Percentiles rank a stretch among this genome's conserved stretches.
Conservation (phyloP, 2,888 invertebrate genomes). For the Drosophila formosana region DNA sequence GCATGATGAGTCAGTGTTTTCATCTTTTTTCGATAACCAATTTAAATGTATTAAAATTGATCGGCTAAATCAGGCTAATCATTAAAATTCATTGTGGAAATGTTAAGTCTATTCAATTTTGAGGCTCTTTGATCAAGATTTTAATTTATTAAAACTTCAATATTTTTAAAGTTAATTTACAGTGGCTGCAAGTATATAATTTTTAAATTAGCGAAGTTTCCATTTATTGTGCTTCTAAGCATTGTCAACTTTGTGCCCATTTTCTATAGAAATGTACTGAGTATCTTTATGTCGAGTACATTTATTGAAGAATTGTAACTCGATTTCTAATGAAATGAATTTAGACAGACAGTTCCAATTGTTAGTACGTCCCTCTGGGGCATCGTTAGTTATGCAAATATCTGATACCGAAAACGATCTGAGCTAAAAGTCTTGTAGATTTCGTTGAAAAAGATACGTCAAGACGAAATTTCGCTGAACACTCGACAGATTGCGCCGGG, state of each 20-base stretch:
- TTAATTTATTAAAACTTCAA: background rate
- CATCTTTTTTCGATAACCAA: background rate
- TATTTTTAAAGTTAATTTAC: background rate
- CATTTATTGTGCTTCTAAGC: no score
- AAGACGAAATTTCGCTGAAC: conserved; percentile 11
- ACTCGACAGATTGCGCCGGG: background rate
- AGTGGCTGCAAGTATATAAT: no score
- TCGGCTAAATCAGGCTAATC: background rate
- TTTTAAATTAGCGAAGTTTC: no score
- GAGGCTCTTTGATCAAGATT: no score
- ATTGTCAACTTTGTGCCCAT: background rate
- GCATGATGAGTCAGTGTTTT: conserved; percentile 25
- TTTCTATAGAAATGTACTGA: background rate
- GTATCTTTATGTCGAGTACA: background rate
- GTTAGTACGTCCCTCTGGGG: background rate
- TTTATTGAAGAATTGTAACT: background rate
- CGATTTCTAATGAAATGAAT: background rate
- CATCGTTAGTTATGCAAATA: conserved; percentile 15
- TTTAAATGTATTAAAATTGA: conserved; percentile 5
- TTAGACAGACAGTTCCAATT: background rate
- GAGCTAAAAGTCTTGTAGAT: conserved; percentile 8
- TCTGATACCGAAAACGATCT: conserved; percentile 5
- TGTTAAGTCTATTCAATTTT: no score
- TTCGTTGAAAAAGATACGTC: background rate
- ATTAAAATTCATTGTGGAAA: background rate